phyloP scores from a whole-genome alignment of 2,797 vertebrate species.

The Sebastes baramenuke region DNA sequence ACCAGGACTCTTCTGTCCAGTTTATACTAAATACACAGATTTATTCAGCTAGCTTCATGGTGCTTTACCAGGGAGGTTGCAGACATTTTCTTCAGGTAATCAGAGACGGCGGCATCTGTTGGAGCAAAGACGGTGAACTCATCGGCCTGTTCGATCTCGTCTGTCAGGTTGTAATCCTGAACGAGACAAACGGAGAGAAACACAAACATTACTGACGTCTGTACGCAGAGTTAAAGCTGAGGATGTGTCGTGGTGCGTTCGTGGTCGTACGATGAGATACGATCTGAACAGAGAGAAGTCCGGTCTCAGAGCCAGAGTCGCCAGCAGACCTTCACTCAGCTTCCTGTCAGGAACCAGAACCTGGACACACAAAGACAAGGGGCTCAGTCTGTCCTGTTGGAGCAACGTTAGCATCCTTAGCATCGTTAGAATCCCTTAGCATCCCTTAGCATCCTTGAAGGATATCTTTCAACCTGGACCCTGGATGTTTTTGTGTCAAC shows the following conservation, averaged over 20 bases:
- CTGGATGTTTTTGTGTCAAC: not conserved
- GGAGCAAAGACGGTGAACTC: conserved; percentile 92
- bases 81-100: conserved; percentile 81
- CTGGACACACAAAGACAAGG: conserved; percentile 63
- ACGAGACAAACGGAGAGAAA: not conserved
- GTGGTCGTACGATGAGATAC: conserved; percentile 79
- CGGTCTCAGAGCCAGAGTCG: conserved; percentile 85
- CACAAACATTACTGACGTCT: not conserved
- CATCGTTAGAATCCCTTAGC: not conserved
- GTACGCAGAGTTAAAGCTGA: not conserved
- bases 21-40: not conserved
- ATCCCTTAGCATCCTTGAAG: not conserved
- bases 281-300: conserved; percentile 90
- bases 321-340: conserved; percentile 80
- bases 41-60: not conserved
- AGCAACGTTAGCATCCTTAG: not conserved
- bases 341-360: conserved; percentile 86
- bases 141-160: conserved; percentile 78
- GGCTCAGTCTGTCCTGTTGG: not conserved
- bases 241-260: fast-evolving
- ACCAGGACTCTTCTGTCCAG: no score
- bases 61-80: conserved; percentile 80
- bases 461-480: not conserved
- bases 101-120: conserved; percentile 83
- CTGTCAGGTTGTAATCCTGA: conserved; percentile 87